phyloP scores from a whole-genome alignment of 92 coral and sea anemone genomes.

The Umimayanthus chanpuru region DNA sequence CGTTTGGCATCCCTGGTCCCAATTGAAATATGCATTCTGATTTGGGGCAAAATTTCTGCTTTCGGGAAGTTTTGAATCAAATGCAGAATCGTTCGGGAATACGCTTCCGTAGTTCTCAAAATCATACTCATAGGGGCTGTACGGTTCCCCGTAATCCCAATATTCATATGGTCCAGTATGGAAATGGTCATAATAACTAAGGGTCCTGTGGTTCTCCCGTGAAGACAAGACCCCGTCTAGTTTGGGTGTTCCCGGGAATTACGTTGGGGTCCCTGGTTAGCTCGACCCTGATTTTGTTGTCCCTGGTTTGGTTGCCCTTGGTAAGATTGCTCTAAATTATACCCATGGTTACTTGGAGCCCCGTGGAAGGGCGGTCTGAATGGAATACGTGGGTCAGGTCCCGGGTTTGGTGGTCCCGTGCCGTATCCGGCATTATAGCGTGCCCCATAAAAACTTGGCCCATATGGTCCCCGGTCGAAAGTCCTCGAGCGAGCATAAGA shows the following conservation, averaged over 20 bases:
- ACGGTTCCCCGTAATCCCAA: neutral
- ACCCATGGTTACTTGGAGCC: neutral
- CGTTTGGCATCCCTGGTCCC: neutral
- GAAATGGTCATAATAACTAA: neutral
- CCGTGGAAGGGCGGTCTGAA: neutral
- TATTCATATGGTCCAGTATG: neutral
- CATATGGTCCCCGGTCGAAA: neutral
- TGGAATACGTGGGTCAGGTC: slow-evolving; percentile 1
- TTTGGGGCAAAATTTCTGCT: neutral
- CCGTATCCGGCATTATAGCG: neutral
- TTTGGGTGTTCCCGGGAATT: neutral
- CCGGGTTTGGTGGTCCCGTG: neutral
- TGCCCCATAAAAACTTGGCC: neutral
- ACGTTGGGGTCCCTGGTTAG: neutral
- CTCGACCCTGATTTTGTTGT: neutral
- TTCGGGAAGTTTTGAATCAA: neutral
- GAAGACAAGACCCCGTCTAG: slow-evolving; percentile 36
- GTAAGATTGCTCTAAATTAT: neutral
- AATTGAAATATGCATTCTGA: neutral
- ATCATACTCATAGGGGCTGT: neutral
- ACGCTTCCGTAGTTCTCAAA: slow-evolving; percentile 23
- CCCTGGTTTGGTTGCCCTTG: neutral
- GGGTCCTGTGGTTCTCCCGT: slow-evolving; percentile 38
- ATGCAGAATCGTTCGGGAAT: slow-evolving; percentile 32
- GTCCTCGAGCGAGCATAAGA: neutral